A percentile compares a stretch with the other conserved stretches of the same genome.
Conservation (phyloP, 2,888 invertebrate species). For the Ormyrus nitidulus region DNA sequence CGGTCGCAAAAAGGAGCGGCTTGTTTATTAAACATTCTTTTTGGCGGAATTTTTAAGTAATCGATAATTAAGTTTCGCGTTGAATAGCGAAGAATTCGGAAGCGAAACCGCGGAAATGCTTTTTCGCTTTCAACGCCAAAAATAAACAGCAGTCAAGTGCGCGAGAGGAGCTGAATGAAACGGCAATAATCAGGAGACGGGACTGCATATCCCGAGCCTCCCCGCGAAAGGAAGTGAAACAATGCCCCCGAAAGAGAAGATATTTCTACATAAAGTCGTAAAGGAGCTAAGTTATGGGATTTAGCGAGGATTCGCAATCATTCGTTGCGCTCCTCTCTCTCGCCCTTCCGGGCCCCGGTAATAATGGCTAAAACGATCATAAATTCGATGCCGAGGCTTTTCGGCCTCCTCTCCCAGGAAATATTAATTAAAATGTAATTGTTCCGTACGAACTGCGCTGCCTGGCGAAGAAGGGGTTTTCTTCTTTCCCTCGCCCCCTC, state of each 20-base stretch:
- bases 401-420: constrained; percentile 73
- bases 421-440: constrained; percentile 77
- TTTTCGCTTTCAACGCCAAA: too few species aligned
- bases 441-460: constrained; percentile 66
- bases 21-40: too few species aligned
- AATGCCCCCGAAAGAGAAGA: constrained; percentile 45
- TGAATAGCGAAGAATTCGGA: too few species aligned
- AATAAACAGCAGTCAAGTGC: not conserved
- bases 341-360: constrained; percentile 63
- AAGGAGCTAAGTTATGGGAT: constrained; percentile 74
- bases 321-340: constrained; percentile 34
- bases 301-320: constrained; percentile 71
- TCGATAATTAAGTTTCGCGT: too few species aligned
- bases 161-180: constrained; percentile 64
- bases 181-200: constrained; percentile 65
- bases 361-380: constrained; percentile 76
- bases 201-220: not conserved
- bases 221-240: constrained; percentile 42
- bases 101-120: too few species aligned
- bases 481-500: constrained; percentile 14
- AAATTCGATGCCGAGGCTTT: constrained; percentile 70
- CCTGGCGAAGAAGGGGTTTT: constrained; percentile 48
- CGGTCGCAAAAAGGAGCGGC: too few species aligned
- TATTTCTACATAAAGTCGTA: constrained; percentile 66
- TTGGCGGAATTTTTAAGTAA: too few species aligned